Percentiles rank a stretch among this genome's conserved stretches.
These are phyloP conservation scores for Hyposmocoma kahamanoa DNA, from an alignment of 1,140 invertebrate species.

Conservation along the genomic window DNA sequence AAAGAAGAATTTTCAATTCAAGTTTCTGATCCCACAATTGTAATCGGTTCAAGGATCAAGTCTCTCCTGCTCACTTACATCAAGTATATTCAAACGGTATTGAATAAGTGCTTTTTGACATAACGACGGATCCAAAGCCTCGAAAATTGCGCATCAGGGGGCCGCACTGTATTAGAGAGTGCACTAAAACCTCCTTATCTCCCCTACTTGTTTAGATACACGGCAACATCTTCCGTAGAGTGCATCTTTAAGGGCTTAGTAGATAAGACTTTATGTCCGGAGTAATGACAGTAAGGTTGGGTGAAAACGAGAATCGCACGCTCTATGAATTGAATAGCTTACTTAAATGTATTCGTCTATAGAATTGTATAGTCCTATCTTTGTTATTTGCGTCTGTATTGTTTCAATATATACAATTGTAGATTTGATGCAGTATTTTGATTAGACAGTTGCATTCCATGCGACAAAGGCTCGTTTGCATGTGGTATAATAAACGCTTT, in stretches of 20 bases:
- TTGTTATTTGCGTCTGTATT: too few relatives aligned
- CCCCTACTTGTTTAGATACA: slow-evolving; percentile 41
- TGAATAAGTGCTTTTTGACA: slow-evolving; percentile 20
- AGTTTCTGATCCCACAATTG: too few relatives aligned
- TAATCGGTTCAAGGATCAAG: too few relatives aligned
- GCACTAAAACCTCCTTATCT: slow-evolving; percentile 47
- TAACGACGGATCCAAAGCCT: slow-evolving; percentile 29
- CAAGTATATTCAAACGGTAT: slow-evolving; percentile 16
- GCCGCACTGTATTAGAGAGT: slow-evolving; percentile 25
- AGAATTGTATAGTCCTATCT: too few relatives aligned
- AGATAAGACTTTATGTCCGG: slow-evolving; percentile 45
- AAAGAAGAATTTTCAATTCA: too few relatives aligned
- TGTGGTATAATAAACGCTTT: too few relatives aligned
- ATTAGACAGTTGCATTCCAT: too few relatives aligned
- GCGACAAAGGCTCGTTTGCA: too few relatives aligned
- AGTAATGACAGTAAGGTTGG: slow-evolving; percentile 23
- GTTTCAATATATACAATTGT: too few relatives aligned
- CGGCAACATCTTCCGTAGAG: slow-evolving; percentile 31
- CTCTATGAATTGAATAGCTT: slow-evolving; percentile 2
- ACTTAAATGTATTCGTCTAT: too few relatives aligned
- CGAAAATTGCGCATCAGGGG: slow-evolving; percentile 22
- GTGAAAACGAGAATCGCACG: not conserved
- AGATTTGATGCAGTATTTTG: too few relatives aligned
- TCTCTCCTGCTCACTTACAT: slow-evolving; percentile 4
- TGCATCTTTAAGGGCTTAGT: slow-evolving; percentile 33